phyloP scores from a whole-genome alignment of 2,797 vertebrate species.

The Girardinus metallicus region DNA sequence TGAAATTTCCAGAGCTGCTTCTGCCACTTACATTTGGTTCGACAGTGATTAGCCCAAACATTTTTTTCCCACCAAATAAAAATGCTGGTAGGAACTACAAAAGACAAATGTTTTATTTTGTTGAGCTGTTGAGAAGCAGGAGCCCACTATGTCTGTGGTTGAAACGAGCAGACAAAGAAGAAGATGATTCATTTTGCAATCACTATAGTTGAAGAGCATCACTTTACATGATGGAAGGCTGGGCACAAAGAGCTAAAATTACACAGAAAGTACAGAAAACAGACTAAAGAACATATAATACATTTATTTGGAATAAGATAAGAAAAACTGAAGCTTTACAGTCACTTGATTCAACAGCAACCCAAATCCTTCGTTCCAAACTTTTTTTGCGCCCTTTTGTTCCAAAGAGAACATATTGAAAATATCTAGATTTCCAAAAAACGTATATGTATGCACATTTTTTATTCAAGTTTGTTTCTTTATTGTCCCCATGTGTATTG shows the following conservation, averaged over 20 bases:
- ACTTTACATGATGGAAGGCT: not conserved
- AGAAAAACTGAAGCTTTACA: not conserved
- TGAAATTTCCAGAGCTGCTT: not conserved
- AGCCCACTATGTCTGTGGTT: not conserved
- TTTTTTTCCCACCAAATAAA: not conserved
- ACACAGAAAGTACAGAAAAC: not conserved
- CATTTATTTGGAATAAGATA: not conserved
- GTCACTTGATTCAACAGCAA: not conserved
- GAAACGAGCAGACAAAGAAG: not conserved
- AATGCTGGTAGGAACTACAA: not conserved
- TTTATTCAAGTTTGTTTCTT: conserved; percentile 4
- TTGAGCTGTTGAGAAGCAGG: not conserved
- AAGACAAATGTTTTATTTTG: not conserved
- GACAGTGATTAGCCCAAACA: not conserved
- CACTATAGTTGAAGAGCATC: not conserved
- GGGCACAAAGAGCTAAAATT: not conserved
- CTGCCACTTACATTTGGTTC: not conserved
- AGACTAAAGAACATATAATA: not conserved
- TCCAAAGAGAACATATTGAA: not conserved
- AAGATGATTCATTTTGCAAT: not conserved
- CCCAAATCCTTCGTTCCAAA: not conserved
- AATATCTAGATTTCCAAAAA: not conserved
- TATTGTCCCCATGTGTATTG: not conserved
- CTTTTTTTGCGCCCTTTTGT: not conserved
- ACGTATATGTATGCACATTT: not conserved